Evolutionary conservation across 2,113 vertebrate species (phyloP), one percentile per base, ranked within the genome.

Genomic region (Eublepharis macularius): DNA sequence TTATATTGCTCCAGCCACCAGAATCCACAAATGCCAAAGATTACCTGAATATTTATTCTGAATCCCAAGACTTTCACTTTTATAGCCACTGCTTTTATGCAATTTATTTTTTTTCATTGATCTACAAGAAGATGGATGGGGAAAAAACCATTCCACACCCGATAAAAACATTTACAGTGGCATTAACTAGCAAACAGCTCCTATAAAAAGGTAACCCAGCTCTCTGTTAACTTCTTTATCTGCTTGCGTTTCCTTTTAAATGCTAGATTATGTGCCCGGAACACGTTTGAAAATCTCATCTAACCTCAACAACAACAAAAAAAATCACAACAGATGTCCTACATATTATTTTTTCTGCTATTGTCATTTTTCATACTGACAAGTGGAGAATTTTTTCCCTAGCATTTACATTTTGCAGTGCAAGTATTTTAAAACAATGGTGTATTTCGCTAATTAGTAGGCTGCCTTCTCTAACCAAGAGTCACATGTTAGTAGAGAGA

Each of bases 301-400:
- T 74, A 80, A 70, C 47, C 66, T 70, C 41, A n/a, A 68, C 70
- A 39, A 54, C 45, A 69, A 17, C 34, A 32, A 43, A 92, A 94
- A 94, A 95, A 93, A 94, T 83, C 86, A 80, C 92, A 98, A 95
- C 98, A 99, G 97, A 98, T 98, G 98, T 97, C 96, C 95, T 96
- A 97, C 90, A 95, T 93, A 95, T 96, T 95, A 94, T 95, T 94
- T 86, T 80, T 80, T 93, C 90, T 94, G 94, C 94, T 93, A 95
- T 94, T 94, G 95, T 95, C 97, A 98, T 98, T 98, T 98, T 97
- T 98, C 97, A 98, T 97, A 93, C 91, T 97, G 95, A 96, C 97
- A 97, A 92, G 89, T 92, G 75, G 92, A 94, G 91, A 94, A 90
- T 96, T 96, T 94, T 79, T 94, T 95, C 96, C 95, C 97, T 96